Base-by-base conservation (phyloP, 2,888 invertebrate genomes). In the Halictus ligatus region DNA sequence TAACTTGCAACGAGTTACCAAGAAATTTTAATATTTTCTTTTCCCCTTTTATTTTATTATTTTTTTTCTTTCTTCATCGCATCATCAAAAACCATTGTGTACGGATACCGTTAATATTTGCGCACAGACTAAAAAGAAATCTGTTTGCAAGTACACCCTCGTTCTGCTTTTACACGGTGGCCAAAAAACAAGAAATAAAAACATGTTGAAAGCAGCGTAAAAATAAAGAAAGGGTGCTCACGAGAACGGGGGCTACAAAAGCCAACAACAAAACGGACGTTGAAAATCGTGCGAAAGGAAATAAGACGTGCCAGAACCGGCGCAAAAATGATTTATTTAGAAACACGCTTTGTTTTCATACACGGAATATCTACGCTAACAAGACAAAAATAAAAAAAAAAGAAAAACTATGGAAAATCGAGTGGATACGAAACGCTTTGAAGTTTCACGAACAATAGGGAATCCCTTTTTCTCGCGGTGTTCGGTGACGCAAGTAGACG, bases 401-500 rank as follows among this genome's bases (percentile, higher is more conserved):
- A 15, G 12, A 15, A 29, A 25, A 64, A 18, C 7, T 2, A 29
- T 64, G 29, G 15, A 64, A 8, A 29, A 64, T 29, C 29, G 18
- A 29, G 29, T 2, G 2, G 15, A 58, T 29, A 18, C 12, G 0
- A 18, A 18, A 18, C 15, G 25, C 15, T 64, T 29, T 64, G 29
- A 29, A 64, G 64, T 69, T 35, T 25, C 50, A 10, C 29, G 67
- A 15, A 78, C 54, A 74, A 67, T 58, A 64, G 67, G 25, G 35
- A 46, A 43, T 48, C 60, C n/a, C 35, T 83, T 71, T 25, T 48
- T 60, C 48, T n/a, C 69, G 43, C 35, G 43, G 46, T 35, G 15
- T 67, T 60, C 48, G 48, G 43, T 18, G 40, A 69, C 67, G 18
- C 35, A 21, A 35, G 35, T 69, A 69, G 35, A 48, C 48, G 10